Evolutionary conservation across 2,113 vertebrate genomes (phyloP), one percentile per base, ranked within the genome.

Genomic region (Hippocampus abdominalis): DNA sequence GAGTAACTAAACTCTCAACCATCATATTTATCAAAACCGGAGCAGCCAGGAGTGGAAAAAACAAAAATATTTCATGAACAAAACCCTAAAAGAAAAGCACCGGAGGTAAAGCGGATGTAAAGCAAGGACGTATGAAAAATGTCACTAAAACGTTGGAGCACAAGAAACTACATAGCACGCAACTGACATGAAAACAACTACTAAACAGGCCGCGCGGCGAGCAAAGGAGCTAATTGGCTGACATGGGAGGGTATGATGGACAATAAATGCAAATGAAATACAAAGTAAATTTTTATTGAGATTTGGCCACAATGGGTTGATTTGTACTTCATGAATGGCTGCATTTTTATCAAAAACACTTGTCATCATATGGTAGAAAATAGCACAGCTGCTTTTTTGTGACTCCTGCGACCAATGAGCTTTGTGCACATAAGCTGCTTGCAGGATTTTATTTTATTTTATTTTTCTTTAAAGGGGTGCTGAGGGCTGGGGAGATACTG

Each of bases 361-460:
- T 11, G 8, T 60, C 25, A 8, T 29, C 27, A 60, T 15, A 3
- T 18, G 57, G 57, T 29, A 21, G 18, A 29, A 61, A 61, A 36
- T 36, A 21, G 20, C 18, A 32, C 18, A 39, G 20, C 32, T 20
- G 27, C 27, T 36, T 62, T 9, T 62, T 62, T 39, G 29, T 61
- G 36, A 12, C 18, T 39, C 20, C 21, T 21, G 2, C 20, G n/a
- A 62, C 60, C n/a, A 8, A 60, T 32, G 18, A 32, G 9, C 8
- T 40, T 32, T 64, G 42, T 23, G n/a, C 21, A 46, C 63, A 27
- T 64, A 42, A 64, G 39, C 39, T n/a, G 61, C 61, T 63, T 63
- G 32, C n/a, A 64, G n/a, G 32, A 40, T 62, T 63, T 53, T 21
- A 5, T 54, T 54, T 15, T 46, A 3, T 54, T 54, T 54, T 21